Evolutionary conservation across 2,113 vertebrate genomes (phyloP), one percentile per base, ranked within the genome.

Genomic region (Rhinichthys klamathensis): DNA sequence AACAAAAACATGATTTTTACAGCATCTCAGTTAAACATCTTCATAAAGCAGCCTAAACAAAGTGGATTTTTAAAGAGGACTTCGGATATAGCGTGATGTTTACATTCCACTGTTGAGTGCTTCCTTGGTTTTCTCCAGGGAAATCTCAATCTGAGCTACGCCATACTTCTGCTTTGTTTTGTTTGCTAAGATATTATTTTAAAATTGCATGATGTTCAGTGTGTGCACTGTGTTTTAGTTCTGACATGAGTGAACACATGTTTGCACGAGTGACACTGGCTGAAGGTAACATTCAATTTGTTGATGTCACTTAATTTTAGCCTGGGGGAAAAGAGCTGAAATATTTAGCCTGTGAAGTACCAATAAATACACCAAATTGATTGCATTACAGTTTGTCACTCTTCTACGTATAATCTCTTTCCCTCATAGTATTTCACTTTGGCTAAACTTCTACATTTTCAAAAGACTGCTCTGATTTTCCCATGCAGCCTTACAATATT

Each of bases 21-120:
- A 30, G 13, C 7, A 58, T 84, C 30, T 65, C 2, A 21, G n/a
- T 51, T 56, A 41, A 54, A 15, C 23, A 25, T 49, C 27, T 70
- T 58, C 12, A n/a, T 27, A 54, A 85, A 69, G 46, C 21, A 82
- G 6, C 44, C 44, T 38, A 82, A 38, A 3, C 21, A 16, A 81
- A 51, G 61, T 81, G 56, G 21, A 15, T 25, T n/a, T 61, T 23
- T 79, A 18, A 81, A 81, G 61, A 32, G 61, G 61, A 49, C 7
- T 60, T 79, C 35, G 61, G 56, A 61, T 18, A 61, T 6, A 79
- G 35, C 25, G 2, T 67, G 21, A 67, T 21, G 41, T 54, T 67
- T 81, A 23, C 76, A 60, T 79, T 79, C 21, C 54, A 67, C 25
- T 46, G 79, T 67, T 81, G 15, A 49, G 60, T 9, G 79, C 6